Evolutionary conservation across 2,888 invertebrate species (phyloP).

Genomic region (Herminia tarsipennalis): DNA sequence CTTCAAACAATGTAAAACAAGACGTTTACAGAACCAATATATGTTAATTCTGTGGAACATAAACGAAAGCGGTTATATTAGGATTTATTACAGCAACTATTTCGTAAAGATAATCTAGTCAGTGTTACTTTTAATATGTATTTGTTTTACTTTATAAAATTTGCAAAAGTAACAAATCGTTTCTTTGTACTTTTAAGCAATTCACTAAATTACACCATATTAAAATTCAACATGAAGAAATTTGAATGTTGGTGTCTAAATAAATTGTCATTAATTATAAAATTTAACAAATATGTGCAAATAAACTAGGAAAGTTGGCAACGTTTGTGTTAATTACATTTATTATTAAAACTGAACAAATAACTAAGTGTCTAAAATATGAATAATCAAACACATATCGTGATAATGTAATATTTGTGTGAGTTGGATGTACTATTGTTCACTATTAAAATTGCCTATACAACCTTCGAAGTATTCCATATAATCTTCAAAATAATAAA

Average conservation of each 20-base stretch:
- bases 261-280: constrained; percentile 81
- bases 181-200: constrained; percentile 90
- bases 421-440: constrained; percentile 53
- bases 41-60: constrained; percentile 62
- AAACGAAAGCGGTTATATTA: constrained; percentile 70
- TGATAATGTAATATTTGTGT: constrained; percentile 57
- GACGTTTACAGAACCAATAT: constrained; percentile 63
- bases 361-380: constrained; percentile 81
- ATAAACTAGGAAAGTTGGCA: constrained; percentile 84
- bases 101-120: constrained; percentile 78
- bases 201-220: constrained; percentile 86
- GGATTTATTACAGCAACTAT: constrained; percentile 80
- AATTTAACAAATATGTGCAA: constrained; percentile 84
- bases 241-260: constrained; percentile 78
- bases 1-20: constrained; percentile 70
- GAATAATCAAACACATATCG: constrained; percentile 75
- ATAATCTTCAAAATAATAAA: constrained; percentile 40
- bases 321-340: constrained; percentile 79
- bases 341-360: constrained; percentile 78
- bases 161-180: constrained; percentile 90
- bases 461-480: constrained; percentile 66
- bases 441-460: constrained; percentile 56
- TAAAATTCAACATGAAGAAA: constrained; percentile 78
- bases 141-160: constrained; percentile 87
- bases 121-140: constrained; percentile 77